Evolutionary conservation across 2,888 invertebrate species (phyloP).

Genomic region (Mystacides longicornis): DNA sequence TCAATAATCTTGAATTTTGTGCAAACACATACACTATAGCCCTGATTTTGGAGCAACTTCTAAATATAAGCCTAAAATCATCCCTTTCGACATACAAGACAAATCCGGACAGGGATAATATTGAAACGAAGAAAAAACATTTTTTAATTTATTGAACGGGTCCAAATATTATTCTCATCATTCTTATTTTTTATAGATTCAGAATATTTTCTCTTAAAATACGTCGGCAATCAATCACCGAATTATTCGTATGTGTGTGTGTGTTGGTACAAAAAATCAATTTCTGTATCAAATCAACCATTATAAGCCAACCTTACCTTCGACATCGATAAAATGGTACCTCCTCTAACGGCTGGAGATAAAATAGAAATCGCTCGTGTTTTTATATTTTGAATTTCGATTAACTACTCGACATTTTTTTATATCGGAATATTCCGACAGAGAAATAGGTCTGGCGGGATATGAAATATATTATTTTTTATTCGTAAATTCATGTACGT

Average conservation of each 20-base stretch:
- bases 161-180: too few species aligned
- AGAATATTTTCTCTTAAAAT: too few species aligned
- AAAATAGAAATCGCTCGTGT: background rate
- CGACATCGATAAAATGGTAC: background rate
- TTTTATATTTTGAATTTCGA: background rate
- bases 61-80: too few species aligned
- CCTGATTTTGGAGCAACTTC: too few species aligned
- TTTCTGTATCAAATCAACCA: background rate
- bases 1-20: too few species aligned
- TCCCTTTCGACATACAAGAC: too few species aligned
- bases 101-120: too few species aligned
- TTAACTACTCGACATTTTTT: background rate
- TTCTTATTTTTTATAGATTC: too few species aligned
- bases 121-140: too few species aligned
- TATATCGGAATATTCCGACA: background rate
- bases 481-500: background rate
- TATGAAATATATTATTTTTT: background rate
- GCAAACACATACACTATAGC: too few species aligned
- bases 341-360: background rate
- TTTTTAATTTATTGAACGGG: too few species aligned
- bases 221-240: background rate
- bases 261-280: background rate
- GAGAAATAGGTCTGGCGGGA: background rate
- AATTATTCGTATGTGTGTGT: too few species aligned
- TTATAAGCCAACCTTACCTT: background rate